Evolutionary conservation across 2,888 invertebrate genomes (phyloP).

Genomic region (Torymus texanus): DNA sequence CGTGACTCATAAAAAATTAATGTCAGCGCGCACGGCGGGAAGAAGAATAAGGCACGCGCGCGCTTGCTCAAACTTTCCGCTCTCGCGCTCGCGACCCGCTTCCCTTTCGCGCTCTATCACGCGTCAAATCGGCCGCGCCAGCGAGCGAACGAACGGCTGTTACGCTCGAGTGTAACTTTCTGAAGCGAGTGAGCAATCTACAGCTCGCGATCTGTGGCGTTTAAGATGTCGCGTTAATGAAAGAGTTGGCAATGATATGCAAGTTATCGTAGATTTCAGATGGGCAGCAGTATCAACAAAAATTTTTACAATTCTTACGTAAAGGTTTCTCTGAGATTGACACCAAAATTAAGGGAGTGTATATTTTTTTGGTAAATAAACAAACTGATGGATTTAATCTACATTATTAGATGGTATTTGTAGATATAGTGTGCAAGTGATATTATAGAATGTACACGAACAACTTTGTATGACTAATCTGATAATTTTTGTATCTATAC

Average conservation of each 20-base stretch:
- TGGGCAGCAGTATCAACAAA: no score
- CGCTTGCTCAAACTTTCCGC: conserved; percentile 33
- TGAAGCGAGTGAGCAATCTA: conserved; percentile 23
- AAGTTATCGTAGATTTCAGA: no score
- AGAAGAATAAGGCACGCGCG: conserved; percentile 29
- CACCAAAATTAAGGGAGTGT: no score
- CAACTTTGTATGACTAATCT: no score
- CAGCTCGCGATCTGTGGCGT: conserved; percentile 49
- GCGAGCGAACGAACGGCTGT: conserved; percentile 25
- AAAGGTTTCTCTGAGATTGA: no score
- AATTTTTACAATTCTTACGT: no score
- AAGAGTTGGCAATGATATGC: background rate
- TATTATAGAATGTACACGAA: no score
- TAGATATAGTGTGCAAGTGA: no score
- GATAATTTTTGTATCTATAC: no score
- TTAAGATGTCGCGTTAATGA: conserved; percentile 13
- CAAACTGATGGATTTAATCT: no score
- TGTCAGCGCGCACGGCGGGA: conserved; percentile 20
- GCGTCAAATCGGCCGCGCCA: conserved; percentile 49
- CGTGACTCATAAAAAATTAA: conserved; percentile 56
- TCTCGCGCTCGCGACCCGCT: conserved; percentile 6
- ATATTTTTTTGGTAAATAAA: no score
- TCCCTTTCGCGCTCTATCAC: conserved; percentile 60
- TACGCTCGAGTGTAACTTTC: conserved; percentile 50
- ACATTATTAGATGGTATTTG: no score